phyloP scores from a whole-genome alignment of 2,797 vertebrate species.

The Gambusia yucatana region DNA sequence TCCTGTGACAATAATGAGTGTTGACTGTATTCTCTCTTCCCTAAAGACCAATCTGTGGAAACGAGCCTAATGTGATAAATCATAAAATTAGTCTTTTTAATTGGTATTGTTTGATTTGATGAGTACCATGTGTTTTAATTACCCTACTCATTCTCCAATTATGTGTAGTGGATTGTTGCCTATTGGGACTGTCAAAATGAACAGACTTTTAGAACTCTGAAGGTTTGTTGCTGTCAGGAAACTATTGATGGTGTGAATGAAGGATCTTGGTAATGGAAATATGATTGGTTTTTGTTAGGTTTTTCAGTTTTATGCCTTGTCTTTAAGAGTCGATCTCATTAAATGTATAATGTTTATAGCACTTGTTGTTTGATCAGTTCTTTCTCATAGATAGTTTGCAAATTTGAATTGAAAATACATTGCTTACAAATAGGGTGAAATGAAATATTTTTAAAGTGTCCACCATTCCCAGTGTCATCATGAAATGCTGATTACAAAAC shows the following conservation, averaged over 20 bases:
- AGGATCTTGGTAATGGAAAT: background rate
- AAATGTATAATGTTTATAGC: background rate
- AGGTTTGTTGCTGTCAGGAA: conserved; percentile 15
- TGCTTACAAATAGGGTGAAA: background rate
- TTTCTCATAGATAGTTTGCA: background rate
- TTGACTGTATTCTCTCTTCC: conserved; percentile 44
- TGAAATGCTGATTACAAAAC: background rate
- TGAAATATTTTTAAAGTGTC: background rate
- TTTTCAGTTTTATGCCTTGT: background rate
- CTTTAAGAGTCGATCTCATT: background rate
- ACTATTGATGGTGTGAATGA: conserved; percentile 5
- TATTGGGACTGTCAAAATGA: conserved; percentile 35
- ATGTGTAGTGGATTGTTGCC: conserved; percentile 44
- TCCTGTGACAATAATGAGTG: conserved; percentile 30
- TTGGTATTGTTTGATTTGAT: conserved; percentile 69
- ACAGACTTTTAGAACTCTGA: conserved; percentile 29
- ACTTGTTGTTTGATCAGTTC: background rate
- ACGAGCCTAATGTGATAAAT: conserved; percentile 66
- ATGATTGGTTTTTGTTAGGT: background rate
- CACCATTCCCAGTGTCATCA: background rate
- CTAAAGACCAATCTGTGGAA: conserved; percentile 60
- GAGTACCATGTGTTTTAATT: conserved; percentile 72
- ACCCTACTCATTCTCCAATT: conserved; percentile 66
- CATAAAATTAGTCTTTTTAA: conserved; percentile 72
- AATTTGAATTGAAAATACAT: background rate